Evolutionary conservation across 2,113 vertebrate species (phyloP), one percentile per base, ranked within the genome.

Genomic region (Psettodes erumei): DNA sequence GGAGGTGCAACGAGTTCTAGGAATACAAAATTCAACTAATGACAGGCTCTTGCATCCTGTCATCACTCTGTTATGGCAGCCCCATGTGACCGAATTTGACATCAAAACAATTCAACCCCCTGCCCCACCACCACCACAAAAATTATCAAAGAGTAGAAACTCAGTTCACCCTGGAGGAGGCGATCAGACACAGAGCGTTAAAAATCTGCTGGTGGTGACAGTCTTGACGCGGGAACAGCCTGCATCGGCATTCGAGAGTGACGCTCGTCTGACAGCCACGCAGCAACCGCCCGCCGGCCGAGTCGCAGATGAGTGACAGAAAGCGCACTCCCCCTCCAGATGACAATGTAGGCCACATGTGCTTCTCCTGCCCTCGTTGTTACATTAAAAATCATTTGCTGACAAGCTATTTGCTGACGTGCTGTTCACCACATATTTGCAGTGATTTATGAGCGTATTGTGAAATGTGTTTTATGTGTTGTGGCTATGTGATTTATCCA

Each of bases 201-300:
- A 58, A 77, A 71, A 27, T 59, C 55, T 33, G 80, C 71, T 58
- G 13, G 27, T 10, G 77, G 67, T 80, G 85, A 83, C 80, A 79
- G 74, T 30, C n/a, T 74, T 89, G 87, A 87, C 80, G 47, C n/a
- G 77, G 51, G 60, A 79, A 38, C 56, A 61, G 71, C 54, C 63
- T n/a, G 61, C 54, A 69, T 75, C 32, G 4, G 64, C 47, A 25
- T 65, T 27, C 23, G 23, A 27, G 35, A 25, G n/a, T 79, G 64
- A 77, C 15, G 50, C 47, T 13, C 23, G 71, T 73, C 37, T 87
- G 85, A 89, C 83, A 87, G 75, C 50, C 48, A 16, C 43, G 4
- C 69, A 1, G 71, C 51, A 62, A 81, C 83, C 71, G 83, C 68
- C 77, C 68, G 83, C 69, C 85, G 73, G 59, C 43, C 2, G 10